Conservation (phyloP, 1,140 invertebrate genomes). For the Diorhabda carinulata region DNA sequence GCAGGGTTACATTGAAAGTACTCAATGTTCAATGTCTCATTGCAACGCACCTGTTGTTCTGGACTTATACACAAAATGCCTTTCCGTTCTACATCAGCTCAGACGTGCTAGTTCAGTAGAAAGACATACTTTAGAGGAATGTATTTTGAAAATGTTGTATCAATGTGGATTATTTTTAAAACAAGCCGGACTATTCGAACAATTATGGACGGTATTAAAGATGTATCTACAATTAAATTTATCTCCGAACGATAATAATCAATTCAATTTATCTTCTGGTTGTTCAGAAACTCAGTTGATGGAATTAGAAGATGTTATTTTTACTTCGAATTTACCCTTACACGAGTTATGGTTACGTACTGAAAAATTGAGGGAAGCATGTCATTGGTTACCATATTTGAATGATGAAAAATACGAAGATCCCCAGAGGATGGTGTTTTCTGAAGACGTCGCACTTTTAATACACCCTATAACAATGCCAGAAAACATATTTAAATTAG, state of each 20-base stretch:
- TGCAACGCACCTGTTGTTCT: constrained; percentile 57
- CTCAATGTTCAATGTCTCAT: constrained; percentile 57
- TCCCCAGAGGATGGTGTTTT: constrained; percentile 56
- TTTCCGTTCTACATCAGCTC: constrained; percentile 53
- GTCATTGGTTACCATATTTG: constrained; percentile 56
- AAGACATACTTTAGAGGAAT: constrained; percentile 44
- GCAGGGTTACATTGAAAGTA: constrained; percentile 56
- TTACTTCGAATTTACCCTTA: constrained; percentile 60
- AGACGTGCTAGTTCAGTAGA: constrained; percentile 38
- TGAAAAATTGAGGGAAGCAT: constrained; percentile 59
- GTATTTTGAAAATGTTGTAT: constrained; percentile 54
- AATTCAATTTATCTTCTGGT: constrained; percentile 47
- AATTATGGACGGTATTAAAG: constrained; percentile 59
- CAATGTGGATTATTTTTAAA: constrained; percentile 62
- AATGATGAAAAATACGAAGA: constrained; percentile 42
- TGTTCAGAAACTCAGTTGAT: constrained; percentile 55
- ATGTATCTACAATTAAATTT: constrained; percentile 60
- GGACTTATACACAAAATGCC: constrained; percentile 54
- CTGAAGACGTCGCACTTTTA: constrained; percentile 60
- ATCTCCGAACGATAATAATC: constrained; percentile 41
- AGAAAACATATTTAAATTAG: constrained; percentile 53
- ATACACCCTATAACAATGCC: constrained; percentile 59
- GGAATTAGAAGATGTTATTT: constrained; percentile 60
- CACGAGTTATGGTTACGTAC: constrained; percentile 64
- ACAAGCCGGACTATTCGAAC: constrained; percentile 61